phyloP scores from a whole-genome alignment of 2,888 invertebrate species.

The Drosophila kuntzei region DNA sequence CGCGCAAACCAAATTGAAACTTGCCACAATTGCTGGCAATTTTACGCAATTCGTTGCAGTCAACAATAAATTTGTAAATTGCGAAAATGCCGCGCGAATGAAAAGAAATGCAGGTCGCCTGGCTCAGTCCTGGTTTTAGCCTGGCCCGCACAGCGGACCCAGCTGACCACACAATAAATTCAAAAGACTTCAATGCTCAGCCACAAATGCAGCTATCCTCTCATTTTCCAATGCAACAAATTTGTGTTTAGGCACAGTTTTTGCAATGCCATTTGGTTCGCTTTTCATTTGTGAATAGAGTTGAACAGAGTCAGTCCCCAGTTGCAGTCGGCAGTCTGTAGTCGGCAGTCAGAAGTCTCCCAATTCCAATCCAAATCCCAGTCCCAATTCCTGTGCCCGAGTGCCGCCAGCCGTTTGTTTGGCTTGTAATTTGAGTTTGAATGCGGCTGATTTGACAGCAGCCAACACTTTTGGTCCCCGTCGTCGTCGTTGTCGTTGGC shows the following conservation, averaged over 20 bases:
- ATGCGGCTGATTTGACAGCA: constrained; percentile 79
- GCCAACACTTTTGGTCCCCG: constrained; percentile 66
- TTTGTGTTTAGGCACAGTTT: constrained; percentile 68
- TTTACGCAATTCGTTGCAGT: constrained; percentile 81
- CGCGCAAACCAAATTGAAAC: constrained; percentile 69
- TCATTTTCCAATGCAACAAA: constrained; percentile 56
- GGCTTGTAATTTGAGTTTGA: constrained; percentile 77
- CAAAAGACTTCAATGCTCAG: constrained; percentile 53
- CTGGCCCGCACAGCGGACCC: constrained; percentile 29
- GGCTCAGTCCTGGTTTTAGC: constrained; percentile 1
- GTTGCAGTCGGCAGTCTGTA: constrained; percentile 14
- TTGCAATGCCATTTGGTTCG: constrained; percentile 56
- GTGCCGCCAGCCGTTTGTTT: constrained; percentile 61
- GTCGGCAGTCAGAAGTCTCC: constrained; percentile 11
- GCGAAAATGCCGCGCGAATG: constrained; percentile 56
- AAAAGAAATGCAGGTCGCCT: constrained; percentile 76
- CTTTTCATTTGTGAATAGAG: constrained; percentile 54
- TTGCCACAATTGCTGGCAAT: constrained; percentile 74
- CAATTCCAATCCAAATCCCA: not conserved
- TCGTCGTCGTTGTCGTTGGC: constrained; percentile 34
- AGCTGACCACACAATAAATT: constrained; percentile 69
- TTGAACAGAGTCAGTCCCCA: constrained; percentile 25
- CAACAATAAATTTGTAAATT: constrained; percentile 78
- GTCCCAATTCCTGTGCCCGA: constrained; percentile 7
- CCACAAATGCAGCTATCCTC: constrained; percentile 23